phyloP scores from a whole-genome alignment of 2,797 vertebrate genomes.

The Vespertilio murinus region DNA sequence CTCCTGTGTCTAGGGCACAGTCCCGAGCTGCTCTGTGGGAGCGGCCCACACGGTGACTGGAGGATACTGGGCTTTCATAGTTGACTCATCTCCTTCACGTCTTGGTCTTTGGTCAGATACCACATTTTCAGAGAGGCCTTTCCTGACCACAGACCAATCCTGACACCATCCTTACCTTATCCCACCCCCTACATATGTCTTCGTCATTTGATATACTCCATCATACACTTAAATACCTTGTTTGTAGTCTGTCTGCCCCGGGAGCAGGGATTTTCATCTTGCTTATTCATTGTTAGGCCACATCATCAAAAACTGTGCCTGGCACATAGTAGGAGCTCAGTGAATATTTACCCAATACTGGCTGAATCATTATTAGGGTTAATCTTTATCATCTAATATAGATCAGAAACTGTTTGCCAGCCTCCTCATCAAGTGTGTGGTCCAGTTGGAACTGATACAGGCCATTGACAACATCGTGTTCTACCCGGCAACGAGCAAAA shows the following conservation, averaged over 20 bases:
- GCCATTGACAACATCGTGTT: constrained; percentile 99
- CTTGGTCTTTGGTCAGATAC: not conserved
- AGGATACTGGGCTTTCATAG: not conserved
- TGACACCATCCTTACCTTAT: not conserved
- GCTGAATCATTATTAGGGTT: constrained; percentile 55
- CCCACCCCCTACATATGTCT: not conserved
- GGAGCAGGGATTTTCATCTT: not conserved
- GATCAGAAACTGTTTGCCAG: constrained; percentile 97
- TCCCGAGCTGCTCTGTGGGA: not conserved
- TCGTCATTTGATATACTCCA: not conserved
- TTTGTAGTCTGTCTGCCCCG: not conserved
- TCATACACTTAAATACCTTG: not conserved
- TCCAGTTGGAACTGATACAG: constrained; percentile 97
- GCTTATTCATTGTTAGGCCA: not conserved
- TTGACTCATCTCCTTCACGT: not conserved
- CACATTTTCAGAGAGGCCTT: not conserved
- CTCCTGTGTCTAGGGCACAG: not conserved
- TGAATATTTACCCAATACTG: not conserved
- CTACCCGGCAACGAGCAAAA: constrained; percentile 96
- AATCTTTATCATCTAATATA: constrained; percentile 71
- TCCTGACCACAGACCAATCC: not conserved
- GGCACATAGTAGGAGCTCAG: not conserved
- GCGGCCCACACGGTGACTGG: not conserved
- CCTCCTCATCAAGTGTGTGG: constrained; percentile 97
- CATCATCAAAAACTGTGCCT: not conserved